These are phyloP conservation scores for Phataginus tetradactyla DNA, from an alignment of 2,797 vertebrate genomes.

Conservation along the genomic window DNA sequence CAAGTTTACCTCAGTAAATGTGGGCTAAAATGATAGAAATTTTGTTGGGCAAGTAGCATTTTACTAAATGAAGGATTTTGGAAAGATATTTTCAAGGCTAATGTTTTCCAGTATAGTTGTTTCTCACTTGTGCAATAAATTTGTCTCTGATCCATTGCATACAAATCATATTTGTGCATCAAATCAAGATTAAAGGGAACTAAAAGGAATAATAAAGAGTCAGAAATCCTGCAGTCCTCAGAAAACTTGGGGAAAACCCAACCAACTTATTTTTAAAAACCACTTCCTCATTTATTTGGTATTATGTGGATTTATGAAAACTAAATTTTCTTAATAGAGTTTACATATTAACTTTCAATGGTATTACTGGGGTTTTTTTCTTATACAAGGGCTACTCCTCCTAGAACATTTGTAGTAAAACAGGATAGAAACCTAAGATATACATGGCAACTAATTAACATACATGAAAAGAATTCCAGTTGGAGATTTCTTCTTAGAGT, in stretches of 20 bases:
- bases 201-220: neutral
- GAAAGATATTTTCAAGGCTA: slow-evolving; percentile 49
- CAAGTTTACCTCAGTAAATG: neutral
- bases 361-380: neutral
- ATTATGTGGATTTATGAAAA: slow-evolving; percentile 28
- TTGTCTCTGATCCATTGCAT: neutral
- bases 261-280: neutral
- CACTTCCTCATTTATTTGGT: slow-evolving; percentile 9
- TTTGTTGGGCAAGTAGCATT: neutral
- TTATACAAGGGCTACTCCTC: neutral
- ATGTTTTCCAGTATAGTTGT: slow-evolving; percentile 30
- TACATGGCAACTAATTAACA: neutral
- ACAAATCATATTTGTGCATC: slow-evolving; percentile 30
- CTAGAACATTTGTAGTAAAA: neutral
- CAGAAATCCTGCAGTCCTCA: neutral
- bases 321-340: neutral
- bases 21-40: neutral
- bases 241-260: neutral
- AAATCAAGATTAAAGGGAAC: slow-evolving; percentile 47
- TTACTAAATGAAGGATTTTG: slow-evolving; percentile 31
- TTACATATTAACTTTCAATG: neutral
- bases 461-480: neutral
- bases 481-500: neutral
- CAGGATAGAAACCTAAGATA: neutral
- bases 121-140: slow-evolving; percentile 34